Evolutionary conservation across 2,797 vertebrate genomes (phyloP).

Genomic region (Philypnodon macrostomus): DNA sequence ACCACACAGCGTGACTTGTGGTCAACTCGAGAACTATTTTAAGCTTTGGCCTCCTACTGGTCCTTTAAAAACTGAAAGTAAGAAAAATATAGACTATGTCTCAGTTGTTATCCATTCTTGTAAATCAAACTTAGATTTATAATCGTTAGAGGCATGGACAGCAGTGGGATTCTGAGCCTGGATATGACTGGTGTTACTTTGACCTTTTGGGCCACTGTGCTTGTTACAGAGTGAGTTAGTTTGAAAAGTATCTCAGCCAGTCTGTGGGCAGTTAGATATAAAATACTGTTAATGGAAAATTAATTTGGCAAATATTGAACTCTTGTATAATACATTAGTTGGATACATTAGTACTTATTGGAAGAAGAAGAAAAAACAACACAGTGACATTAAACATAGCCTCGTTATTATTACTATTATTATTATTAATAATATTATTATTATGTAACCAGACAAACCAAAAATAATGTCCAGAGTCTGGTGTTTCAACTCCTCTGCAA

Average conservation of each 20-base stretch:
- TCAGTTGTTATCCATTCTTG: conserved; percentile 14
- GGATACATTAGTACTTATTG: no score
- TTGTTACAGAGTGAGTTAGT: conserved; percentile 21
- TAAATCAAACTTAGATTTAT: conserved; percentile 25
- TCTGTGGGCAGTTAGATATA: conserved; percentile 10
- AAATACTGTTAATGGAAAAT: not conserved
- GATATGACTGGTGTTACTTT: conserved; percentile 29
- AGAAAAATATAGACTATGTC: conserved; percentile 1
- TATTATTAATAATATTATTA: no score
- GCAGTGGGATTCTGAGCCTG: conserved; percentile 7
- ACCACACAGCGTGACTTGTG: conserved; percentile 8
- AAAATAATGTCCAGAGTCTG: no score
- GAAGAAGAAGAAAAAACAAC: no score
- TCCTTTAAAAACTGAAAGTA: conserved; percentile 6
- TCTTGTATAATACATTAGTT: no score
- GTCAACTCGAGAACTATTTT: conserved; percentile 1
- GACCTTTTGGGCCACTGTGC: conserved; percentile 4
- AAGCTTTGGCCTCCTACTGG: not conserved
- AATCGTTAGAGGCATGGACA: conserved; percentile 21
- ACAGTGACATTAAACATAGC: no score
- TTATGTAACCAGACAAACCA: no score
- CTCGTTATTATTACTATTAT: no score
- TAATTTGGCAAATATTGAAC: no score
- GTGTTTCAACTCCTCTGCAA: no score
- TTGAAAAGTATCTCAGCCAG: conserved; percentile 11